Conservation (phyloP, 1,140 invertebrate genomes). For the Stegodyphus dumicola region DNA sequence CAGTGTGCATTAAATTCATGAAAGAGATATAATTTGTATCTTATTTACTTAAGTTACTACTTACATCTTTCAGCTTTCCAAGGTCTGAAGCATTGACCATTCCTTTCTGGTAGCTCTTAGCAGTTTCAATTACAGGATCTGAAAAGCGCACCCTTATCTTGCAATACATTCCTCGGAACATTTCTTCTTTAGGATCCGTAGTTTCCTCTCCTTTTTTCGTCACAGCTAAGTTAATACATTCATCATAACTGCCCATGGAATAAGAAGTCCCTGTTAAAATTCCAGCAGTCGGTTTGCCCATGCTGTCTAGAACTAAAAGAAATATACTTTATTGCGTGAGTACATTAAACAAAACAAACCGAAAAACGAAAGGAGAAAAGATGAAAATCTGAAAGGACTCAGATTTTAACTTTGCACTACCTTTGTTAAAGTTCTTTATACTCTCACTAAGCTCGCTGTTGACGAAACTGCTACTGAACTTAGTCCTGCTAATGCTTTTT, state of each 20-base stretch:
- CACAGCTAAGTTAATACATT: constrained; percentile 27
- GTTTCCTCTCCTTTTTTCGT: constrained; percentile 33
- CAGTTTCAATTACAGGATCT: constrained; percentile 19
- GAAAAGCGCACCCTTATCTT: constrained; percentile 11
- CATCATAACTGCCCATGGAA: constrained; percentile 45
- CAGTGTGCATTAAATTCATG: too few relatives aligned
- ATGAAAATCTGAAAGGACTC: too few relatives aligned
- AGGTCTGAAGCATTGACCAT: constrained; percentile 36
- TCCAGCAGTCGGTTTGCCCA: constrained; percentile 41
- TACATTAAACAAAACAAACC: too few relatives aligned
- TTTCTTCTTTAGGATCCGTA: background rate
- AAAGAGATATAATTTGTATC: too few relatives aligned
- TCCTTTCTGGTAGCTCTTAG: constrained; percentile 20
- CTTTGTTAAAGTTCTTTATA: too few relatives aligned
- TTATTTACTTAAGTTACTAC: background rate
- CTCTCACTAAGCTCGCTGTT: too few relatives aligned
- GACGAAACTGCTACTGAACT: too few relatives aligned
- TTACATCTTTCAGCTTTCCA: constrained; percentile 50
- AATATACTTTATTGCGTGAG: background rate
- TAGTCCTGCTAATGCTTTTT: too few relatives aligned
- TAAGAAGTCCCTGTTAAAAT: constrained; percentile 36
- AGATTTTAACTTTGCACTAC: too few relatives aligned
- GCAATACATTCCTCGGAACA: constrained; percentile 51
- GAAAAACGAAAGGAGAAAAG: too few relatives aligned
- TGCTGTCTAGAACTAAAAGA: constrained; percentile 44